Percentiles rank a stretch among this genome's conserved stretches.
Conservation (phyloP, 2,113 vertebrate species). For the Anguilla rostrata region DNA sequence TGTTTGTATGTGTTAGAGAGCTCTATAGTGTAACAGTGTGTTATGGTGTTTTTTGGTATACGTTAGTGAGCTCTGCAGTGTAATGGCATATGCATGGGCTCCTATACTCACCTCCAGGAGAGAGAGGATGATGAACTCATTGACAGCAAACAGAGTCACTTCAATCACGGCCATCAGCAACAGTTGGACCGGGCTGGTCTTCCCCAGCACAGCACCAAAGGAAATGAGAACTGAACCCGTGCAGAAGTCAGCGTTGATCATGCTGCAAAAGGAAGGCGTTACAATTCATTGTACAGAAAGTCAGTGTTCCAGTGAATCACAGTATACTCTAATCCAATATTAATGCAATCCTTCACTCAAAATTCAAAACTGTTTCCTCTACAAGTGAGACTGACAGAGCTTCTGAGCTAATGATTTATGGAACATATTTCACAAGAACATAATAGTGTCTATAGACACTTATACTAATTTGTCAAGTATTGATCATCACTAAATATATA, state of each 20-base stretch:
- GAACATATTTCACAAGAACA: not conserved
- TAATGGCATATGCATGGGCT: not conserved
- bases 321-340: not conserved
- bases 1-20: not conserved
- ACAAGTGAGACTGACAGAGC: not conserved
- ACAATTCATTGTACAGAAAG: not conserved
- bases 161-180: conserved; percentile 83
- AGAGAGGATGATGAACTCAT: conserved; percentile 78
- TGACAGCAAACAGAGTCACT: conserved; percentile 76
- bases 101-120: conserved; percentile 73
- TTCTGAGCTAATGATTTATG: not conserved
- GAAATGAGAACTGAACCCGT: conserved; percentile 83
- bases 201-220: conserved; percentile 80
- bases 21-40: not conserved
- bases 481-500: no score
- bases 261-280: conserved; percentile 59
- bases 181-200: conserved; percentile 80
- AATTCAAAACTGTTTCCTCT: not conserved
- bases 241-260: conserved; percentile 91
- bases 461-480: not conserved
- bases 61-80: not conserved
- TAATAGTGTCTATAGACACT: not conserved
- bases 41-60: not conserved
- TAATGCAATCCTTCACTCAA: not conserved
- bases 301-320: not conserved